Conservation (phyloP, 1,140 invertebrate genomes). For the Drosophila lowei region DNA sequence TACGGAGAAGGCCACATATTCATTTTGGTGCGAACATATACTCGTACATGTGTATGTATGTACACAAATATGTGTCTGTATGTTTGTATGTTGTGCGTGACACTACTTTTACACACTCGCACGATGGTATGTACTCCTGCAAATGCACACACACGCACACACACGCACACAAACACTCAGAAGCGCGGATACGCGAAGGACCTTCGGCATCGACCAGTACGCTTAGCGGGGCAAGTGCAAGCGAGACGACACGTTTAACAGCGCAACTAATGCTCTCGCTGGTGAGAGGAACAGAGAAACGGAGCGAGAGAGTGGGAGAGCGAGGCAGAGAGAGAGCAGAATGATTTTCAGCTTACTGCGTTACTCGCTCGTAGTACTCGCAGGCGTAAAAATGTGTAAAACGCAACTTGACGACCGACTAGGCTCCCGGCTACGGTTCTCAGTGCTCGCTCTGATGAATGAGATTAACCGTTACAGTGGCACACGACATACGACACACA, state of each 20-base stretch:
- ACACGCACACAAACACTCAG: constrained; percentile 21
- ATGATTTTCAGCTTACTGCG: constrained; percentile 32
- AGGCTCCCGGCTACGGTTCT: constrained; percentile 47
- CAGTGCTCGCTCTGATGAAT: constrained; percentile 58
- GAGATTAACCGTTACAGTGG: constrained; percentile 70
- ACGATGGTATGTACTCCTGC: constrained; percentile 27
- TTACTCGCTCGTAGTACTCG: constrained; percentile 66
- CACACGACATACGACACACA: constrained; percentile 26
- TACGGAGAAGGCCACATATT: constrained; percentile 32
- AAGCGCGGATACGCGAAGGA: constrained; percentile 58
- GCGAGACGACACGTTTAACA: constrained; percentile 64
- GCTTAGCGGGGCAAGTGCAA: constrained; percentile 33
- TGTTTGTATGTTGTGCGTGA: constrained; percentile 44
- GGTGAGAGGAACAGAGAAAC: background rate
- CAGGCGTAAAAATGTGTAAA: constrained; percentile 78
- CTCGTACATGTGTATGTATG: constrained; percentile 3
- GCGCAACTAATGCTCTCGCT: constrained; percentile 29
- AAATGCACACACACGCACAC: constrained; percentile 27
- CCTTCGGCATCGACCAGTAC: constrained; percentile 73
- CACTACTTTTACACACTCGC: constrained; percentile 72
- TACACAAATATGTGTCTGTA: constrained; percentile 3
- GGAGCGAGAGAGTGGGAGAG: constrained; percentile 19
- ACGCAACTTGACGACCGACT: constrained; percentile 46
- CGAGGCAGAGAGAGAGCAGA: constrained; percentile 6
- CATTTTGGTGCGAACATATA: constrained; percentile 11